These are phyloP conservation scores for Numenius arquata DNA, from an alignment of 2,113 vertebrate genomes.

Conservation along the genomic window DNA sequence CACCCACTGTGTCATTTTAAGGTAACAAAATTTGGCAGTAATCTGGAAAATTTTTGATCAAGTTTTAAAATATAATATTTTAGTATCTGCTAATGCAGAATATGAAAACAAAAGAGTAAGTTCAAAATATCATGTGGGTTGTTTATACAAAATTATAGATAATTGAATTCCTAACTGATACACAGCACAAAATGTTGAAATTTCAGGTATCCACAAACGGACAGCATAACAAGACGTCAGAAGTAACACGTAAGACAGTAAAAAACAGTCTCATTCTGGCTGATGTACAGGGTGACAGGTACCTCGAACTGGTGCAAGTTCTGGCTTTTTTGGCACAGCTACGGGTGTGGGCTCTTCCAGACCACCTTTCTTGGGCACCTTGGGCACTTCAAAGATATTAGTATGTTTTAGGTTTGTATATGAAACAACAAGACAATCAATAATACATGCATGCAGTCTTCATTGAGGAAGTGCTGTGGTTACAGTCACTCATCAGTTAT, in stretches of 20 bases:
- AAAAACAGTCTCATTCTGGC: not conserved
- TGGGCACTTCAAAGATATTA: slow-evolving; percentile 76
- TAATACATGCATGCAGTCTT: rapidly evolving
- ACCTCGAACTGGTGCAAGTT: slow-evolving; percentile 31
- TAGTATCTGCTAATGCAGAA: not conserved
- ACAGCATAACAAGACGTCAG: not conserved
- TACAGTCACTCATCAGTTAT: not conserved
- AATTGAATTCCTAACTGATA: not conserved
- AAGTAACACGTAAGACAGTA: not conserved
- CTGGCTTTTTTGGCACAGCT: slow-evolving; percentile 58
- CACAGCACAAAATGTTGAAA: rapidly evolving
- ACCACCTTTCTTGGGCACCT: slow-evolving; percentile 44
- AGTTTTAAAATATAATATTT: not conserved
- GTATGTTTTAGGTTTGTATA: slow-evolving; percentile 20
- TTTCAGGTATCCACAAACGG: not conserved
- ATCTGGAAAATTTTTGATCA: not conserved
- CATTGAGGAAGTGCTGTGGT: not conserved
- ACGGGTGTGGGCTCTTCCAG: slow-evolving; percentile 60
- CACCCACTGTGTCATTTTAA: not conserved
- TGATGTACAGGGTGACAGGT: not conserved
- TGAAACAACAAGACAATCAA: not conserved
- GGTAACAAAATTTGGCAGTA: not conserved
- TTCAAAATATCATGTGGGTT: not conserved
- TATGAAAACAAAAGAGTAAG: not conserved
- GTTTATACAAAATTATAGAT: not conserved